A percentile compares a stretch with the other conserved stretches of the same genome.
Evolutionary conservation across 2,113 vertebrate genomes (phyloP).

Genomic region (Collichthys lucidus): DNA sequence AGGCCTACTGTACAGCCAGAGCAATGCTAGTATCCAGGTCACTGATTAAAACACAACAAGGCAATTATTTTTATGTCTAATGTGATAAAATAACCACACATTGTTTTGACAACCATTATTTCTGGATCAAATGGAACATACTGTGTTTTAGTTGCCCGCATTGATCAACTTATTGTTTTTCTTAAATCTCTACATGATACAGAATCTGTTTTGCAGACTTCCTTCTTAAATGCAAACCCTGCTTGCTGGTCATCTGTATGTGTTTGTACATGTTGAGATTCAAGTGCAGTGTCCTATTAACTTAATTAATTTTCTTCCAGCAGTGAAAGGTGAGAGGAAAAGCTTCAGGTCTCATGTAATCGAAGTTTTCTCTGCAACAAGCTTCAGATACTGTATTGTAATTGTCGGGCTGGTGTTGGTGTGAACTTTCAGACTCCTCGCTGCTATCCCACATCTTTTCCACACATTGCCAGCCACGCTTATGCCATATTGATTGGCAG

Average conservation of each 20-base stretch:
- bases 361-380: slow-evolving; percentile 26
- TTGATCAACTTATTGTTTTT: neutral
- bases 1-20: slow-evolving; percentile 27
- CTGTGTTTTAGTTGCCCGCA: neutral
- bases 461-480: slow-evolving; percentile 11
- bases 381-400: slow-evolving; percentile 29
- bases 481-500: slow-evolving; percentile 15
- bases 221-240: slow-evolving; percentile 6
- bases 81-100: neutral
- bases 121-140: slow-evolving; percentile 9
- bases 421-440: slow-evolving; percentile 25
- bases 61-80: neutral
- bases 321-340: slow-evolving; percentile 19
- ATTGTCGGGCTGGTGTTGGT: slow-evolving; percentile 13
- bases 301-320: slow-evolving; percentile 6
- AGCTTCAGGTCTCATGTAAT: slow-evolving; percentile 30
- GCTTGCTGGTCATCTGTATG: slow-evolving; percentile 22
- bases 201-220: slow-evolving; percentile 1
- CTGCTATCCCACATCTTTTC: slow-evolving; percentile 16
- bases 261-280: slow-evolving; percentile 16
- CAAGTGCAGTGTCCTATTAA: slow-evolving; percentile 26
- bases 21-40: slow-evolving; percentile 22
- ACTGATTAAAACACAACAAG: neutral
- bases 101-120: slow-evolving; percentile 2
- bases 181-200: neutral